These are phyloP conservation scores for Anodontia alba DNA, from an alignment of 2,888 invertebrate genomes.

Conservation along the genomic window DNA sequence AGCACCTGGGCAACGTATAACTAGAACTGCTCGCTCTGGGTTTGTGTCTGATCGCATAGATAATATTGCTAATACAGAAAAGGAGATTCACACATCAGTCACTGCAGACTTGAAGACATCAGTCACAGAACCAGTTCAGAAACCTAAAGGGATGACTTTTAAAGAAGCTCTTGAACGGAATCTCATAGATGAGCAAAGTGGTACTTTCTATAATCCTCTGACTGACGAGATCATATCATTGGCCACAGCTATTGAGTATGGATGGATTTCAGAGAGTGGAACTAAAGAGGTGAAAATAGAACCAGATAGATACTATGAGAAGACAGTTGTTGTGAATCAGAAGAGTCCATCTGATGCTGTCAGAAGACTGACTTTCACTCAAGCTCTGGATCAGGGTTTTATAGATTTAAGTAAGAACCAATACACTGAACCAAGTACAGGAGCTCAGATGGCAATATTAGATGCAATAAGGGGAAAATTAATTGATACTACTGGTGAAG, in stretches of 20 bases:
- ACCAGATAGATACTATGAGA: slow-evolving; percentile 60
- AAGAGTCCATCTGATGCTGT: slow-evolving; percentile 55
- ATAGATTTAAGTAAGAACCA: slow-evolving; percentile 85
- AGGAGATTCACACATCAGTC: slow-evolving; percentile 57
- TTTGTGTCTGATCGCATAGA: slow-evolving; percentile 58
- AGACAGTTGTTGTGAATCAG: slow-evolving; percentile 58
- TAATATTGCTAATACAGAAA: slow-evolving; percentile 44
- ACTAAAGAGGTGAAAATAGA: slow-evolving; percentile 41
- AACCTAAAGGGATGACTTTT: slow-evolving; percentile 85
- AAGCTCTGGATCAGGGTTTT: slow-evolving; percentile 94
- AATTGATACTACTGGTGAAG: slow-evolving; percentile 64
- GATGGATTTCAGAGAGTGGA: slow-evolving; percentile 89
- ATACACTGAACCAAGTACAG: slow-evolving; percentile 87
- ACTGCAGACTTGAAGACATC: slow-evolving; percentile 53
- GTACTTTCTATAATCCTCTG: slow-evolving; percentile 88
- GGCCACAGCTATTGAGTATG: slow-evolving; percentile 87
- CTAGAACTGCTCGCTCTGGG: slow-evolving; percentile 53
- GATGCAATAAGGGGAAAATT: slow-evolving; percentile 90
- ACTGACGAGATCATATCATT: slow-evolving; percentile 81
- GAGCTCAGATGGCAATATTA: slow-evolving; percentile 92
- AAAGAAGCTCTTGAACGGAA: slow-evolving; percentile 87
- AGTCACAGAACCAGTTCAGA: slow-evolving; percentile 49
- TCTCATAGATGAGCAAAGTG: slow-evolving; percentile 88
- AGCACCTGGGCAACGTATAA: slow-evolving; percentile 57
- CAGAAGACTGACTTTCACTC: slow-evolving; percentile 85